Percentiles rank a stretch among this genome's conserved stretches.
Evolutionary conservation across 2,888 invertebrate species (phyloP).

Genomic region (Zygogramma bicolorata): DNA sequence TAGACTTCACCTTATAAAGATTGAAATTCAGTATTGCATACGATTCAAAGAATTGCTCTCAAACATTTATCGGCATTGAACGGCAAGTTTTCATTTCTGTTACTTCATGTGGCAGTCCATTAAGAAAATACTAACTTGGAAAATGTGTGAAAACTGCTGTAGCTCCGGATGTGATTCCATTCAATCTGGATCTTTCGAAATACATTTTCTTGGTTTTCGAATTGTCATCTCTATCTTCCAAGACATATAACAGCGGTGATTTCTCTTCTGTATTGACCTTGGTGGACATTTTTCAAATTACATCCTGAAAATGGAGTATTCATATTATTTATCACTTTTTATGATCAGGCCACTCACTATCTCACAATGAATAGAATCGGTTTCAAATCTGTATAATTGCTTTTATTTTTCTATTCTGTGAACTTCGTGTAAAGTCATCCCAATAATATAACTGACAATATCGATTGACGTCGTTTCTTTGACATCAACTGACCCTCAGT

Average conservation of each 20-base stretch:
- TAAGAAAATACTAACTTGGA: conserved; percentile 60
- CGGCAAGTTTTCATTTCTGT: not conserved
- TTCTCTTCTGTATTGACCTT: conserved; percentile 58
- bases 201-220: conserved; percentile 53
- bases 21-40: too few relatives aligned
- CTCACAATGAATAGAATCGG: not conserved
- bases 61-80: too few relatives aligned
- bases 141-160: conserved; percentile 64
- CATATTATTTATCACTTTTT: not conserved
- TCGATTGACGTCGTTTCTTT: not conserved
- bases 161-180: conserved; percentile 62
- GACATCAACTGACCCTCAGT: not conserved
- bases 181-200: conserved; percentile 59
- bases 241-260: conserved; percentile 61
- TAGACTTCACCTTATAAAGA: too few relatives aligned
- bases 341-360: not conserved
- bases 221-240: conserved; percentile 55
- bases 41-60: too few relatives aligned
- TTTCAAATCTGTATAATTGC: not conserved
- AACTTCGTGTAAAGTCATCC: not conserved
- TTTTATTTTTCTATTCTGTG: not conserved
- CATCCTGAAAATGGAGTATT: not conserved
- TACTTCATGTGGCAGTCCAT: not conserved
- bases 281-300: conserved; percentile 34
- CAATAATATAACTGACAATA: not conserved